Conservation (phyloP, 2,797 vertebrate species). For the Molothrus aeneus region DNA sequence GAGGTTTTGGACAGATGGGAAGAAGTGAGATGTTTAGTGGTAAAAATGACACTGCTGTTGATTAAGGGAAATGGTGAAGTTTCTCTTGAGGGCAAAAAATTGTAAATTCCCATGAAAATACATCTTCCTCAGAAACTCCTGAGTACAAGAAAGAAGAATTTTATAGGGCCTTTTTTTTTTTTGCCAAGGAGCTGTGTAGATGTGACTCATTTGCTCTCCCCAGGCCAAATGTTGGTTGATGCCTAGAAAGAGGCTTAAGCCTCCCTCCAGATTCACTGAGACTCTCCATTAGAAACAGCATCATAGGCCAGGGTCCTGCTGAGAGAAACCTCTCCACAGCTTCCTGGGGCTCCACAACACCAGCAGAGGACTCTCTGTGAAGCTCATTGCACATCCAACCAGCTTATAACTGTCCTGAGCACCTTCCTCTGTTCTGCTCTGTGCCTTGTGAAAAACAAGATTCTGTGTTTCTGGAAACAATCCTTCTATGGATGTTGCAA, state of each 20-base stretch:
- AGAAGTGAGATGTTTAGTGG: slow-evolving; percentile 33
- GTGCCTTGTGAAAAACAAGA: not conserved
- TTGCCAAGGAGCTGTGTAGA: slow-evolving; percentile 11
- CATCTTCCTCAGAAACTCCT: slow-evolving; percentile 46
- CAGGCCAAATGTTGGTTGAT: slow-evolving; percentile 22
- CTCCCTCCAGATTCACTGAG: not conserved
- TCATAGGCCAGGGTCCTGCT: not conserved
- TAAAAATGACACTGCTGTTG: slow-evolving; percentile 44
- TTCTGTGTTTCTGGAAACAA: not conserved
- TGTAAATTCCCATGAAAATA: slow-evolving; percentile 58
- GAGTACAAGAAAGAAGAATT: slow-evolving; percentile 14
- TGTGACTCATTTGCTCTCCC: slow-evolving; percentile 51
- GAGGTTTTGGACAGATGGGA: slow-evolving; percentile 34
- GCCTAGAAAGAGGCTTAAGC: slow-evolving; percentile 43
- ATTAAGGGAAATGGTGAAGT: slow-evolving; percentile 37
- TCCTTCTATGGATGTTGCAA: not conserved
- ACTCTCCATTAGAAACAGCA: not conserved
- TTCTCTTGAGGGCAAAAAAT: slow-evolving; percentile 44
- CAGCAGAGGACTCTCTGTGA: not conserved
- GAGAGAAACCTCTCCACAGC: not conserved
- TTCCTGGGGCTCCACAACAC: not conserved
- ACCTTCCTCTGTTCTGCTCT: not conserved
- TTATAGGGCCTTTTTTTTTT: slow-evolving; percentile 28
- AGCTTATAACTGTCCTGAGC: not conserved
- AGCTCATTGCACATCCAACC: not conserved